Percentiles rank a stretch among this genome's conserved stretches.
Conservation (phyloP, 2,888 invertebrate genomes). For the Platycheirus rosarum region DNA sequence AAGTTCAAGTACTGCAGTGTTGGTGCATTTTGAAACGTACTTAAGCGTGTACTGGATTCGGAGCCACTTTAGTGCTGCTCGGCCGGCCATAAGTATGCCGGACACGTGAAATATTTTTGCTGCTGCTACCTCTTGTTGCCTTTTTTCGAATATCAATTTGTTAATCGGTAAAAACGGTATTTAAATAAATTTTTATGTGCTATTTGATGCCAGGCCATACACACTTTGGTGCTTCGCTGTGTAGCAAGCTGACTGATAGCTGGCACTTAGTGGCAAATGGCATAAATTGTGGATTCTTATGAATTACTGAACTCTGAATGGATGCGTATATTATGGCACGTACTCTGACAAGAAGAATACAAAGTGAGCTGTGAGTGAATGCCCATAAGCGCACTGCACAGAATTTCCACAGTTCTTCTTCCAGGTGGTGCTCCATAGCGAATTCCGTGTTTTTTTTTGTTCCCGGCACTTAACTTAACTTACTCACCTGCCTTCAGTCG, state of each 20-base stretch:
- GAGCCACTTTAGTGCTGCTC: conserved; percentile 39
- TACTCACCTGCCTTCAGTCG: conserved; percentile 49
- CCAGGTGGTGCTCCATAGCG: conserved; percentile 65
- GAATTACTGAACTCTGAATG: conserved; percentile 73
- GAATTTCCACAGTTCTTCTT: conserved; percentile 33
- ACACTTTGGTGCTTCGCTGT: conserved; percentile 12
- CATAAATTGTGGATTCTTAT: conserved; percentile 64
- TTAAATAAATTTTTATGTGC: conserved; percentile 72
- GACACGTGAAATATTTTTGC: conserved; percentile 60
- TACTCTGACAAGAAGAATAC: conserved; percentile 54
- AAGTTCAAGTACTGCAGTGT: conserved; percentile 34
- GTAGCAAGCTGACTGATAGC: conserved; percentile 51
- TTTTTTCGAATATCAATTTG: conserved; percentile 70
- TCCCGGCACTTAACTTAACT: conserved; percentile 24
- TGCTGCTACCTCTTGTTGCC: conserved; percentile 23
- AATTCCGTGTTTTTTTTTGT: conserved; percentile 30
- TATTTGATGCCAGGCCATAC: conserved; percentile 40
- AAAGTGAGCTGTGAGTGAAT: conserved; percentile 62
- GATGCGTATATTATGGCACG: conserved; percentile 69
- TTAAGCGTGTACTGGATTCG: conserved; percentile 63
- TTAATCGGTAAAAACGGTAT: conserved; percentile 72
- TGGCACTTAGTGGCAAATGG: conserved; percentile 59
- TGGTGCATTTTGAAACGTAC: conserved; percentile 70
- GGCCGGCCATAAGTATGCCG: conserved; percentile 64
- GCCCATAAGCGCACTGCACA: conserved; percentile 19